Evolutionary conservation across 1,140 invertebrate species (phyloP), one percentile per base, ranked within the genome.

Genomic region (Drosophila lacteicornis): DNA sequence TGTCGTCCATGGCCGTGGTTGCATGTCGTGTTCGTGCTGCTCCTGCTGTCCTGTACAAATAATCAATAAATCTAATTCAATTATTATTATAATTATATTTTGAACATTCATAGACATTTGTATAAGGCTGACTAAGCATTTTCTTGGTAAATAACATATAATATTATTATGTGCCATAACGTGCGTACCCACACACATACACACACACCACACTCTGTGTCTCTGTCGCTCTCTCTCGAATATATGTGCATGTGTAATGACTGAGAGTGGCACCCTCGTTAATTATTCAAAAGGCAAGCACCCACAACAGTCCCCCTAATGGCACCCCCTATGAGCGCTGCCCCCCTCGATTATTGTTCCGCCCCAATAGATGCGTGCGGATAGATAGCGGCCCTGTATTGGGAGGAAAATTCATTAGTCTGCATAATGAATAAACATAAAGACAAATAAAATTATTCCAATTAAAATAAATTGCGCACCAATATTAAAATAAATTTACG

Each of bases 361-460:
- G 22, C 22, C 40, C 61, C 67, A 56, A 74, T 82, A 67, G 57
- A 82, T 83, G 38, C 61, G 40, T 66, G 47, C 63, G 36, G 53
- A 80, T 79, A 83, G 80, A 76, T 74, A 77, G 67, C 70, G 58
- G 17, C 53, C 27, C 38, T 70, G 68, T 62, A 74, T 87, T 84
- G 69, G 75, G 70, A 77, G 82, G 47, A 77, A 87, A 88, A 88
- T 84, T 88, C 84, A 88, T 84, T 88, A 90, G 85, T 80, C 74
- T 77, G 83, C 78, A 91, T 82, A 91, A 91, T 91, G 83, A 91
- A 91, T 91, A 91, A 91, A 87, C 88, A 91, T 91, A 91, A 91
- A 91, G 87, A 82, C 83, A 91, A 87, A 91, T 91, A 91, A 91
- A 91, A 91, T 91, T 91, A 91, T 91, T 91, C 83, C 87, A 91